These are phyloP conservation scores for Micromys minutus DNA, from an alignment of 2,113 vertebrate genomes.

Conservation along the genomic window DNA sequence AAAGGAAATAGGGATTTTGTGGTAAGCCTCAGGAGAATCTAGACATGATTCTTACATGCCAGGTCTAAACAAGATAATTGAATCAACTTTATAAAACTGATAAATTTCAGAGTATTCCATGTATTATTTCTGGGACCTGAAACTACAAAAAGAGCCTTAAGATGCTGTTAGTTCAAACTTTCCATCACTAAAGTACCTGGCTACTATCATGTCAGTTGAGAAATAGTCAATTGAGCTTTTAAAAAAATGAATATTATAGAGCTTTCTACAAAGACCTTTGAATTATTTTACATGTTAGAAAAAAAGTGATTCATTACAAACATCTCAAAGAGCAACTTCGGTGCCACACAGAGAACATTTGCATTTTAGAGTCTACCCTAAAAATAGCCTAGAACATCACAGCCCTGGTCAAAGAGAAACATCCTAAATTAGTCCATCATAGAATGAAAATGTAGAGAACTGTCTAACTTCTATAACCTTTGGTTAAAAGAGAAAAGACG, in stretches of 20 bases:
- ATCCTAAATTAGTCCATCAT: slow-evolving; percentile 70
- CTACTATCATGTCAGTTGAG: background rate
- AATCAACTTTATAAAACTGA: background rate
- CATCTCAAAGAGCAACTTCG: slow-evolving; percentile 16
- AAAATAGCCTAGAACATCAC: slow-evolving; percentile 26
- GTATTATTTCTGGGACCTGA: background rate
- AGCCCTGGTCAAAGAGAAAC: slow-evolving; percentile 26
- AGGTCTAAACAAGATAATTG: background rate
- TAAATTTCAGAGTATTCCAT: background rate
- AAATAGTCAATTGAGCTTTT: background rate
- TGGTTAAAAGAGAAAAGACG: slow-evolving; percentile 66
- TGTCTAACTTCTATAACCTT: slow-evolving; percentile 55
- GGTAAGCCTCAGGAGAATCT: background rate
- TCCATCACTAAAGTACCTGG: background rate
- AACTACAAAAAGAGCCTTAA: background rate
- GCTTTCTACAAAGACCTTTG: slow-evolving; percentile 4
- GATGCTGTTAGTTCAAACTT: background rate
- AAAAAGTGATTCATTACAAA: slow-evolving; percentile 26
- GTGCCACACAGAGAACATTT: slow-evolving; percentile 40
- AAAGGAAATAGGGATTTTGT: slow-evolving; percentile 7
- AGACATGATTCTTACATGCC: background rate
- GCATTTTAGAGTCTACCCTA: slow-evolving; percentile 38
- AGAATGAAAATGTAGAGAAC: slow-evolving; percentile 74
- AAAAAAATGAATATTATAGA: slow-evolving; percentile 2
- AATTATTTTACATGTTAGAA: slow-evolving; percentile 41